Base-by-base conservation (phyloP, 37 sponge, comb jelly and placozoan genomes). In the Mnemiopsis leidyi region DNA sequence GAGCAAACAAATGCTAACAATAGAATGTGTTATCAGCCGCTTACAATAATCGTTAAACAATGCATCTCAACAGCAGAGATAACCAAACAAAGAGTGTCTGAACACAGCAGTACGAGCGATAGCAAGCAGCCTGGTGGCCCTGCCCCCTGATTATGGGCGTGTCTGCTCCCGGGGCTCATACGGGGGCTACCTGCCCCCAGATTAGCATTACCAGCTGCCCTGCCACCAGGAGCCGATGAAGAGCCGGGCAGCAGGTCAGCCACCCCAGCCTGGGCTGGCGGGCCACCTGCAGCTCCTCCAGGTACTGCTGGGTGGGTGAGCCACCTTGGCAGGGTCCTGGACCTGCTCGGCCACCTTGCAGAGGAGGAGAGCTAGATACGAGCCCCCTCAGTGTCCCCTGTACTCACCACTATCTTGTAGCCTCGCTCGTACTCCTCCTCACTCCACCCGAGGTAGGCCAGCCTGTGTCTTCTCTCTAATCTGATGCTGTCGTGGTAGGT, bases 351-450 rank as follows among this genome's bases (percentile, higher is more conserved):
- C 25, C 29, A 71, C 29, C 25, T 29, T 7, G 73, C 73, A 5
- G 21, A n/a, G 73, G 35, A 69, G 23, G 9, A 5, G 33, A 26
- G 61, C 61, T 48, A 48, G 61, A 48, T 48, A 48, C 61, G 61
- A 1, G 36, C 79, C 79, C 79, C 79, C 79, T 77, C 36, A 26
- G 36, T 33, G 79, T 36, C 79, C 79, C 79, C 79, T 77, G 79
- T 5, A 85, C 90, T 40, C 30, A 85, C 90, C 90, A 40, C 90
- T 40, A 85, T 38, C 61, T 85, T 85, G 30, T 85, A 85, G 40
- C 90, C 90, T 38, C 90, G 39, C 26, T 38, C 90, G 61, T 85
- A 85, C 26, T 85, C 90, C 90, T 85, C 90, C 30, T 85, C 90
- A 33, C 90, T 85, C 90, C 90, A 85, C 16, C 90, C 90, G 61